These are phyloP conservation scores for Vespertilio murinus DNA, from an alignment of 2,797 vertebrate species.

Conservation along the genomic window DNA sequence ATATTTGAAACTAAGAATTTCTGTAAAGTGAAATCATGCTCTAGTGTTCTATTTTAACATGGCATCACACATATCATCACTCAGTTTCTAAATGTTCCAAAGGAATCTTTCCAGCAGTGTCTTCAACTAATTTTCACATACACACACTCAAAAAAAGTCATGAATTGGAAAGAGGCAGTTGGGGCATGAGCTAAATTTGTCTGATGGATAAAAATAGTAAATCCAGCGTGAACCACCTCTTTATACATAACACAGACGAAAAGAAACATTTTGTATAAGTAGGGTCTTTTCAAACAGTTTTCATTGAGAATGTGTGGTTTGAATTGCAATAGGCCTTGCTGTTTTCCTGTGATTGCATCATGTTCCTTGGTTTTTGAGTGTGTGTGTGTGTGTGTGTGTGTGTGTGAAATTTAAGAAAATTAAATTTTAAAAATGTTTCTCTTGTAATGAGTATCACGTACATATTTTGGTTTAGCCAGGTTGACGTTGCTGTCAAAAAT, in stretches of 20 bases:
- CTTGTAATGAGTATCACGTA: not conserved
- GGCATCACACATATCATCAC: not conserved
- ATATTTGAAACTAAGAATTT: not conserved
- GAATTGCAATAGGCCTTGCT: not conserved
- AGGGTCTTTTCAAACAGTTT: slow-evolving; percentile 3
- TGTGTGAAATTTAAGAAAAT: not conserved
- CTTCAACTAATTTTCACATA: not conserved
- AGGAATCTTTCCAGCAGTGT: slow-evolving; percentile 31
- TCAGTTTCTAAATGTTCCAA: slow-evolving; percentile 19
- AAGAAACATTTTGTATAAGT: not conserved
- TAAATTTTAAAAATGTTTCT: not conserved
- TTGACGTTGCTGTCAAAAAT: slow-evolving; percentile 3
- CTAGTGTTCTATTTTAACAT: slow-evolving; percentile 19
- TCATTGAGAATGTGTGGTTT: not conserved
- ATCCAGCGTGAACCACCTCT: not conserved
- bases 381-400: not conserved
- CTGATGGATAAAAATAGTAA: slow-evolving; percentile 34
- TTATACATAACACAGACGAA: not conserved
- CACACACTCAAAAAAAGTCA: not conserved
- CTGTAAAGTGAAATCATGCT: not conserved
- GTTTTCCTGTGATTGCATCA: not conserved
- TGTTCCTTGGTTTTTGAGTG: not conserved
- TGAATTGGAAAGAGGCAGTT: slow-evolving; percentile 12
- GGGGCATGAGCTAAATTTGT: slow-evolving; percentile 5
- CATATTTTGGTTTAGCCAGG: not conserved